phyloP scores from a whole-genome alignment of 2,113 vertebrate genomes.

The Ptilonorhynchus violaceus region DNA sequence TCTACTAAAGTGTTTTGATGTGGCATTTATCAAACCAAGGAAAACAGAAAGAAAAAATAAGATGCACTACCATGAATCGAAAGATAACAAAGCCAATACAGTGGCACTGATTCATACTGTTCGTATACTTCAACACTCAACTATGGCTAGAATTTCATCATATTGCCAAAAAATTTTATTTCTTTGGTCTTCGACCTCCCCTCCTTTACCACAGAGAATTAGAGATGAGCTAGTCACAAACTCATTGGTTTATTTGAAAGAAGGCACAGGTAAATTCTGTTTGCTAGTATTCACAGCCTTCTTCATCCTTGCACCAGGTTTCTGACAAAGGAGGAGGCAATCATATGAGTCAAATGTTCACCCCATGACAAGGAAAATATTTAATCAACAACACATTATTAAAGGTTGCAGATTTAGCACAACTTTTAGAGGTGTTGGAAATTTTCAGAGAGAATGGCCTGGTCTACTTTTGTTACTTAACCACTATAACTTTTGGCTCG shows the following conservation, averaged over 20 bases:
- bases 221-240: neutral
- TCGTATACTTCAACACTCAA: neutral
- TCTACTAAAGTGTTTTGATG: slow-evolving; percentile 2
- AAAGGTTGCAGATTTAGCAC: neutral
- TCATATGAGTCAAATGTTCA: neutral
- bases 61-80: neutral
- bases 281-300: neutral
- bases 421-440: neutral
- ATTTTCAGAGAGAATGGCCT: neutral
- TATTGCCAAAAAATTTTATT: neutral
- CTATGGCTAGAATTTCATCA: neutral
- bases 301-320: neutral
- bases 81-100: neutral
- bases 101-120: neutral
- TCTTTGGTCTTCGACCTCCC: neutral
- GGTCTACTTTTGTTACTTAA: neutral
- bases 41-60: neutral
- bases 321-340: neutral
- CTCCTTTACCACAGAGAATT: neutral
- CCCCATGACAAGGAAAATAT: neutral
- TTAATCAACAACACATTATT: neutral
- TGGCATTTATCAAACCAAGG: neutral
- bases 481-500: neutral
- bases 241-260: neutral
- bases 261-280: neutral